Base-by-base conservation (phyloP, 2,888 invertebrate species). In the Drosophila rubida region DNA sequence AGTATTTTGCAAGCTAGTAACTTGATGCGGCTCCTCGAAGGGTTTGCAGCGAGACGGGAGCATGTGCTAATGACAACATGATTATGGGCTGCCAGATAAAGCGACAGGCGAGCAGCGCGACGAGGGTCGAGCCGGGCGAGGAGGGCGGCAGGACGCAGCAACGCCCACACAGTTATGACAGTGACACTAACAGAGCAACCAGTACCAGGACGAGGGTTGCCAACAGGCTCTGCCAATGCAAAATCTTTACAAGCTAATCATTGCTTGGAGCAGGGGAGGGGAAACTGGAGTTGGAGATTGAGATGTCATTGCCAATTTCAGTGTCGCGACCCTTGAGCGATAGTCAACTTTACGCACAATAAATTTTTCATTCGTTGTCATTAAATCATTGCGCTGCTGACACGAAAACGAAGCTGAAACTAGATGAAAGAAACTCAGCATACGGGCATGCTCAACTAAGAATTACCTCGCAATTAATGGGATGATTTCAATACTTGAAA, bases 301-400 rank as follows among this genome's bases (percentile, higher is more conserved):
- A 65, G 60, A 69, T 75, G 65, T 78, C 78, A 55, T 79, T 85
- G 80, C 75, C 85, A 81, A 81, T 79, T 77, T 68, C 65, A 66
- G 35, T 39, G 13, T 16, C 9, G 44, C 74, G 71, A 81, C 77
- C 85, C 82, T 61, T 67, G 55, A 61, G 48, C 48, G 46, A 54
- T 59, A 54, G 61, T 75, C 63, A 76, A 79, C 72, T 90, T 90
- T 77, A 90, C 90, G 90, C 87, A 88, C 88, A 87, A 90, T 90
- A 91, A 91, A 90, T 90, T 90, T 89, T 89, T 86, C 75, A 80
- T 82, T 80, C 73, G 76, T 68, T 80, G 82, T 84, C 91, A 87
- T 91, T 90, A 90, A 90, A 89, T 90, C 89, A 90, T 87, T 87
- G 78, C 58, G 55, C 19, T 22, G 23, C 57, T 42, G 44, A 22